Base-by-base conservation (phyloP, 2,888 invertebrate species). In the Stratiomys singularior region DNA sequence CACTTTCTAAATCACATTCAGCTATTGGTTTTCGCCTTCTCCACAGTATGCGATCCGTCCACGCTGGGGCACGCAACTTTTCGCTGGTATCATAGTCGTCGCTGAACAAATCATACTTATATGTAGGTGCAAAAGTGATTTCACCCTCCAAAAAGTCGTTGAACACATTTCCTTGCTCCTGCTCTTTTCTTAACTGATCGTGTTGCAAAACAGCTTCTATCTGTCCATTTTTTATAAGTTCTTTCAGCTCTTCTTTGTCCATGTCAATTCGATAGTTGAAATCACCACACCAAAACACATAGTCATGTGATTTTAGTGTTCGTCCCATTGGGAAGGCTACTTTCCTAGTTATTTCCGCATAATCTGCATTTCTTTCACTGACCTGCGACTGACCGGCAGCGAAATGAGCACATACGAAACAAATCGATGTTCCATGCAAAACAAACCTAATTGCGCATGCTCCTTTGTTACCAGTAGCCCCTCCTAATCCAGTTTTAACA, bases 41-140 rank as follows among this genome's bases (percentile, higher is more conserved):
- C 96, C 98, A 99, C 78, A 99, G 88, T n/a, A 99, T 91, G 80
- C 99, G 90, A 87, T 99, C 99, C 0, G 99, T 99, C 98, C 98
- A 99, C 3, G 99, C 99, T 0, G 99, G 99, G 0, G 96, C 95
- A 78, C 99, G 91, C 84, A 94, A 93, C 88, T 99, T 99, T 86
- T 99, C 99, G 85, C 98, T 98, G 0, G 99, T 99, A 86, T 99
- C 99, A 85, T 98, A 99, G 87, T 99, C 98, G 86, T 99, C 97
- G 83, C 97, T 98, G 86, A 99, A 99, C 77, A 98, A 89, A 88
- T 99, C 99, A 85, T 99, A 99, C 86, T 99, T 99, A 87, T 99
- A 99, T 0, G 99, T 99, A 0, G 99, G 99, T 15, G 95, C 91
- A 86, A 99, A 99, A 63, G 90, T 92, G 44, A 98, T 93, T 76